These are phyloP conservation scores for Apodemus sylvaticus DNA, from an alignment of 2,113 vertebrate genomes.

Conservation along the genomic window DNA sequence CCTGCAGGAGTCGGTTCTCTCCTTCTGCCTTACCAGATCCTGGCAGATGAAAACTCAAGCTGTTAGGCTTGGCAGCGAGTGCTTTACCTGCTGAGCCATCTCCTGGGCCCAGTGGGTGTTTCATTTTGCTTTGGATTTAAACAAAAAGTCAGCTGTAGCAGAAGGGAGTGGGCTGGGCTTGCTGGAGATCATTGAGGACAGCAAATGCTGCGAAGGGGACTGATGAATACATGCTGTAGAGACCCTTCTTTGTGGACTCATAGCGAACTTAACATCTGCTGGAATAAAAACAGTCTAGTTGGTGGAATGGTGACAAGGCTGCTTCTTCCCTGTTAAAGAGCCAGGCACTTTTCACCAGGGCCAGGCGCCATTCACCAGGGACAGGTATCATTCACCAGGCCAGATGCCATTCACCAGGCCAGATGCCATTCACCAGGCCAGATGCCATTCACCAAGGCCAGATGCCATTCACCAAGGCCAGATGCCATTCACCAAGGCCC, in stretches of 20 bases:
- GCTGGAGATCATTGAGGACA: neutral
- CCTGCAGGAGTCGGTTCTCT: neutral
- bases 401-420: fast-evolving
- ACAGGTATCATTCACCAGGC: neutral
- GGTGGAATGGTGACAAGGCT: neutral
- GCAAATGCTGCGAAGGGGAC: neutral
- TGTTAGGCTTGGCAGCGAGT: neutral
- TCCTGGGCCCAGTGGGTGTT: neutral
- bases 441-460: neutral
- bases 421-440: neutral
- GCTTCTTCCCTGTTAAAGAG: neutral
- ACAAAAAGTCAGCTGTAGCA: neutral
- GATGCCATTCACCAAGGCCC: fast-evolving
- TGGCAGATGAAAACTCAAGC: too few relatives aligned
- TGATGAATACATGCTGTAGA: neutral
- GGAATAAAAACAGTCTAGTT: neutral
- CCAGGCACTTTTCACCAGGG: neutral
- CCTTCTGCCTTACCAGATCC: neutral
- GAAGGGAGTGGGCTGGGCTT: neutral
- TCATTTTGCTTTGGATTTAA: neutral
- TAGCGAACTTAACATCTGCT: neutral
- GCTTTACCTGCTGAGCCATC: neutral
- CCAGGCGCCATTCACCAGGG: neutral
- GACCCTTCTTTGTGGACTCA: neutral
- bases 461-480: neutral